These are phyloP conservation scores for Oostethus manadensis DNA, from an alignment of 2,113 vertebrate species.

Conservation along the genomic window DNA sequence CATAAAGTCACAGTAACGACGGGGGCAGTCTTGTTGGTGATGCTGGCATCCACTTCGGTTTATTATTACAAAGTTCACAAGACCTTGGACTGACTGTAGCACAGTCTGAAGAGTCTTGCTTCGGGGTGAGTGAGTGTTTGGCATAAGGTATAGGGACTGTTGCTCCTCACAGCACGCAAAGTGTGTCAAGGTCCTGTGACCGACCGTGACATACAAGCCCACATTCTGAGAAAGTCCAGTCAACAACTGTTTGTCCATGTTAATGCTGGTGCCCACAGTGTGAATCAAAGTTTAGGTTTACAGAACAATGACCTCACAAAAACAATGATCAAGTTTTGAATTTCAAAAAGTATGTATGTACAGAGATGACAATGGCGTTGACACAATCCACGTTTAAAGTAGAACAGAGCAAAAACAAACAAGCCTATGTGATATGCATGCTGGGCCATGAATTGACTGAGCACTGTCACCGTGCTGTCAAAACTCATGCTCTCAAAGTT, in stretches of 20 bases:
- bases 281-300: too few relatives aligned
- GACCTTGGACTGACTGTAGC: constrained; percentile 26
- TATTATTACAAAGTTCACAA: constrained; percentile 35
- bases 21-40: constrained; percentile 22
- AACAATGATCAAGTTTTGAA: too few relatives aligned
- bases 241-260: constrained; percentile 32
- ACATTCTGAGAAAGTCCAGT: constrained; percentile 50
- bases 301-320: too few relatives aligned
- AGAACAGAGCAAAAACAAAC: too few relatives aligned
- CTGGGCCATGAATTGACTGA: too few relatives aligned
- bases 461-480: too few relatives aligned
- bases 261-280: constrained; percentile 15
- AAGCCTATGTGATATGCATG: too few relatives aligned
- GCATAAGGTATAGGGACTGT: neutral
- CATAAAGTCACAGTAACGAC: constrained; percentile 33
- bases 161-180: constrained; percentile 30
- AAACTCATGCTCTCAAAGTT: too few relatives aligned
- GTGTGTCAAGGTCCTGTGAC: constrained; percentile 53
- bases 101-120: constrained; percentile 39
- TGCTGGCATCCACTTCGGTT: constrained; percentile 31
- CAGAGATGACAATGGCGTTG: too few relatives aligned
- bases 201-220: constrained; percentile 48
- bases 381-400: too few relatives aligned
- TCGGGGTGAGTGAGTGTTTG: constrained; percentile 29
- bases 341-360: too few relatives aligned